Conservation (phyloP, 2,113 vertebrate species). For the Lates calcarifer region DNA sequence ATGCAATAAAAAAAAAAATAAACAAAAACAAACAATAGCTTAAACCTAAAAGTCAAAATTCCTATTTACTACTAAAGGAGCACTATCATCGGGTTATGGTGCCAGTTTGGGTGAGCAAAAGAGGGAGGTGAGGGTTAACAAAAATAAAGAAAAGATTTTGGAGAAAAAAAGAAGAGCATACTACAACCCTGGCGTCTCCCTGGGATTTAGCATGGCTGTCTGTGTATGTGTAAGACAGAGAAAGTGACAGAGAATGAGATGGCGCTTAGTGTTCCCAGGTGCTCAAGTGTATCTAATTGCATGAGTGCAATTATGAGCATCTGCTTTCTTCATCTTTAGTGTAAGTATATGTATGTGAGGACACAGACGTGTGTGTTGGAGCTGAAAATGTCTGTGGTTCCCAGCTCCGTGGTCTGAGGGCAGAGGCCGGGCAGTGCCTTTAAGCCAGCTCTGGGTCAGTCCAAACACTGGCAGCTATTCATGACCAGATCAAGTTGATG, state of each 20-base stretch:
- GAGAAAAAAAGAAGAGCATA: slow-evolving; percentile 15
- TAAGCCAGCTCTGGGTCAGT: slow-evolving; percentile 92
- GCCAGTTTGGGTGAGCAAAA: neutral
- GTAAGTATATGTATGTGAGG: neutral
- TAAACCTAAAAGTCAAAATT: neutral
- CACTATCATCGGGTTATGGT: neutral
- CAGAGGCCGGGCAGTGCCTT: slow-evolving; percentile 71
- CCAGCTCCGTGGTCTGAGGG: slow-evolving; percentile 88
- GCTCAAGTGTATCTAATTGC: slow-evolving; percentile 59
- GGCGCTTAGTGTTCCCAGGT: slow-evolving; percentile 71
- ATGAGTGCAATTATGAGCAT: slow-evolving; percentile 58
- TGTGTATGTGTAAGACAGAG: slow-evolving; percentile 32
- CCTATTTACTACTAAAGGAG: neutral
- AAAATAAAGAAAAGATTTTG: slow-evolving; percentile 20
- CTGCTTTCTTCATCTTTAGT: slow-evolving; percentile 63
- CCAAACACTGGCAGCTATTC: slow-evolving; percentile 97
- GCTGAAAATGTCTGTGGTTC: slow-evolving; percentile 90
- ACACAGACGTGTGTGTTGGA: slow-evolving; percentile 8
- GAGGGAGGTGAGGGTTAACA: slow-evolving; percentile 59
- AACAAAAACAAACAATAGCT: neutral
- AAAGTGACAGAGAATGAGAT: slow-evolving; percentile 39
- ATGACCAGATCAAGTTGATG: slow-evolving; percentile 99
- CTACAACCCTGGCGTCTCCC: slow-evolving; percentile 35
- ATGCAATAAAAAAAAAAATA: neutral
- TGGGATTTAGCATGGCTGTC: slow-evolving; percentile 39